These are phyloP conservation scores for Acrobasis suavella DNA, from an alignment of 2,888 invertebrate species.

Conservation along the genomic window DNA sequence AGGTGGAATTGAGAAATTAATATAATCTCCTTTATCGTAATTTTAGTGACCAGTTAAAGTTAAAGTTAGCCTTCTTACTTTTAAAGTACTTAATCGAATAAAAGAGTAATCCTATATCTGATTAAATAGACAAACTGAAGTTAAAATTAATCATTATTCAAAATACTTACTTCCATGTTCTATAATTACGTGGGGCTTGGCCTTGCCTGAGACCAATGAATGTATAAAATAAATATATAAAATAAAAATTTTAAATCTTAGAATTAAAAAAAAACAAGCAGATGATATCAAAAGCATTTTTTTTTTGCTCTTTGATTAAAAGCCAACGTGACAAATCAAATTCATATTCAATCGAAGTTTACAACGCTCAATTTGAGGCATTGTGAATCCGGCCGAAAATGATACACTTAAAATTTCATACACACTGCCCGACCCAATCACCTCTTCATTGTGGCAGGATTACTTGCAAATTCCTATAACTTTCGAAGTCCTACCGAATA, in stretches of 20 bases:
- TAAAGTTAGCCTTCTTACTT: no score
- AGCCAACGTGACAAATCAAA: conserved; percentile 47
- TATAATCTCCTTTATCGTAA: no score
- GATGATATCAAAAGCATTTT: conserved; percentile 9
- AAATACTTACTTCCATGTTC: no score
- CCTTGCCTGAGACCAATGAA: no score
- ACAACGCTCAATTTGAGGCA: conserved; percentile 51
- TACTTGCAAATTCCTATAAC: conserved; percentile 72
- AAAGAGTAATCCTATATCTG: no score
- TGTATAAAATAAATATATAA: not conserved
- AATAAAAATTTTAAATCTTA: not conserved
- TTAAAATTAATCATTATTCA: no score
- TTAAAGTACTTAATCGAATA: no score
- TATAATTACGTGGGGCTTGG: no score
- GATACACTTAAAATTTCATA: conserved; percentile 38
- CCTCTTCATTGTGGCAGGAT: conserved; percentile 60
- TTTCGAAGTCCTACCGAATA: conserved; percentile 24
- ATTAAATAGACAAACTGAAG: no score
- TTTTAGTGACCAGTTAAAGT: no score
- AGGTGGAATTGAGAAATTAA: no score
- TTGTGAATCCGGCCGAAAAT: conserved; percentile 47
- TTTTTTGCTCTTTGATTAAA: no score
- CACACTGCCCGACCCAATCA: conserved; percentile 58
- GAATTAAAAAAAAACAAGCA: not conserved
- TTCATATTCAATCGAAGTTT: conserved; percentile 36